A percentile compares a stretch with the other conserved stretches of the same genome.
Evolutionary conservation across 2,888 invertebrate species (phyloP).

Genomic region (Formica aserva): DNA sequence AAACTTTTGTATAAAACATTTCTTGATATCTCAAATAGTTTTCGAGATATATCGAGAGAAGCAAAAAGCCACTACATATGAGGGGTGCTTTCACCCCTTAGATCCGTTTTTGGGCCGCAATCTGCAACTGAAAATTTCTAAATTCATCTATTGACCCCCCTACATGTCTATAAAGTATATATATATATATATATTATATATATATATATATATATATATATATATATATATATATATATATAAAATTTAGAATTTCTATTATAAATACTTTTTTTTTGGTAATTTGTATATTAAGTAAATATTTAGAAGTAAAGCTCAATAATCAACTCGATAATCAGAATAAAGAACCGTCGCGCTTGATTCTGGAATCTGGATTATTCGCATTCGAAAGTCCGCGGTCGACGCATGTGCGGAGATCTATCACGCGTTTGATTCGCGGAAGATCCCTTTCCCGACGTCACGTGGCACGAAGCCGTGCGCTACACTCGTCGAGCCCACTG

Average conservation of each 20-base stretch:
- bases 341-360: background rate
- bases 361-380: background rate
- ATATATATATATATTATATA: too few species aligned
- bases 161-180: too few species aligned
- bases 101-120: too few species aligned
- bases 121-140: too few species aligned
- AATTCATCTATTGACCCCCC: too few species aligned
- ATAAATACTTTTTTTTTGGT: background rate
- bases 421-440: constrained; percentile 45
- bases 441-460: constrained; percentile 31
- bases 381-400: background rate
- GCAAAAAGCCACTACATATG: too few species aligned
- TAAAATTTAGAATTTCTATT: background rate
- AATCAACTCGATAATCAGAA: background rate
- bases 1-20: too few species aligned
- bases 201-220: too few species aligned
- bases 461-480: background rate
- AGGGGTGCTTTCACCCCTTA: too few species aligned
- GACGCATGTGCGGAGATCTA: constrained; percentile 40
- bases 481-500: constrained; percentile 8
- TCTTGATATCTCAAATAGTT: too few species aligned
- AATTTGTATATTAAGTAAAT: background rate
- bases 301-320: background rate
- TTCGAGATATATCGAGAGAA: too few species aligned
- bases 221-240: background rate